Base-by-base conservation (phyloP, 2,113 vertebrate species). In the Thymallus thymallus region DNA sequence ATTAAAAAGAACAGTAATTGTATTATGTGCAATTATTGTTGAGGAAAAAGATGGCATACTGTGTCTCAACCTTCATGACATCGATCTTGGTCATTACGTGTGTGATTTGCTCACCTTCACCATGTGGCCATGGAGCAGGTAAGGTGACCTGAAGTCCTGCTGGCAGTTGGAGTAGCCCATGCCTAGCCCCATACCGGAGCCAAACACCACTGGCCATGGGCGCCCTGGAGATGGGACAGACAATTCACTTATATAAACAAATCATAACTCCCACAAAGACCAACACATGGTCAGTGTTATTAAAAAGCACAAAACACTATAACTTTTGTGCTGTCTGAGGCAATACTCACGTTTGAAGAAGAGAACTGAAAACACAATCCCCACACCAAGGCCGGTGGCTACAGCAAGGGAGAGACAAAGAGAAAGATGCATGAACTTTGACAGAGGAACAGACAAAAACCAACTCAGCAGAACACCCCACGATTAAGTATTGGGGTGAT, bases 121-220 rank as follows among this genome's bases (percentile, higher is more conserved):
- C 85, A 91, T 91, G 83, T 89, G 94, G 69, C 95, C 94, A 56
- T 95, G 96, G 75, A 97, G 92, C 83, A 97, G 93, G 82, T 95
- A 94, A 0, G 94, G 95, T 75, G 94, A 91, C 84, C 91, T 94
- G 82, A 97, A 95, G 88, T 97, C 95, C 20, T 95, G 94, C 71
- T 97, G 96, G 86, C 96, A 98, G 90, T 98, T 97, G 85, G 94
- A 92, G 85, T 94, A 97, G 67, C 94, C 96, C 95, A 96, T 97
- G 71, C 95, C 95, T 74, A 98, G 70, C 22, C 97, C 95, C 90
- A 94, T 86, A 74, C 96, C 96, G 16, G 94, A 93, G 29, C 95
- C 94, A 30, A 98, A 92, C 0, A 93, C 91, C 5, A 97, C 83
- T 0, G 97, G 96, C 96, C 96, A 97, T 29, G 83, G 91, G 88